Base-by-base conservation (phyloP, 2,113 vertebrate genomes). In the Stercorarius parasiticus region DNA sequence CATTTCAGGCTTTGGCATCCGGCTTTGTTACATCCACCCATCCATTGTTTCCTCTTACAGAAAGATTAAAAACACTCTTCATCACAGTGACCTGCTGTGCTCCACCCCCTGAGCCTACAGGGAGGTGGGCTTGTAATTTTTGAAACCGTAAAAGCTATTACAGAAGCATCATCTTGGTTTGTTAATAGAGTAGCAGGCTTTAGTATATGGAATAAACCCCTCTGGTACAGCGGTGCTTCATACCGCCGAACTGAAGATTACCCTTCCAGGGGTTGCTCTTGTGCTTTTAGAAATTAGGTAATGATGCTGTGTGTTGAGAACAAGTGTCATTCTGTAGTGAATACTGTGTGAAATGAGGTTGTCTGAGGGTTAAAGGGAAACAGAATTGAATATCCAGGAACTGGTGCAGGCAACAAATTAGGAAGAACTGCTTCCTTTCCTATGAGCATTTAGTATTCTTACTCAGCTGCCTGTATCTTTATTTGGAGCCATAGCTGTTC, bases 11-110 rank as follows among this genome's bases (percentile, higher is more conserved):
- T 55, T 66, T 89, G n/a, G 52, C 29, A 13, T 55, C 55, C 74
- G 59, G 20, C 56, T 92, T 73, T 92, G 26, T 47, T 79, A 36
- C 34, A n/a, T 58, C 40, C 36, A 23, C 53, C 42, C 16, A 5
- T 27, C 15, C 22, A 10, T 82, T 83, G 45, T 62, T 86, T 78
- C 34, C 34, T 88, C 34, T 34, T 47, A 34, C n/a, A 81, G 71
- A 47, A 59, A 59, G 58, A 47, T 42, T 80, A 74, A 66, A 66
- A 91, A 47, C 17, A 9, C 19, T 55, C 52, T 50, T 92, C 22
- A 61, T 73, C 79, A 12, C 0, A 0, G 22, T 43, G 72, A 47
- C 11, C 22, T 22, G 17, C 38, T 40, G 0, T 43, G 40, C 50
- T 65, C 29, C 20, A 40, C 15, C 13, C 19, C 11, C 34, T 30